Evolutionary conservation across 2,797 vertebrate species (phyloP), one percentile per base, ranked within the genome.

Genomic region (Sebastes trivittatus): DNA sequence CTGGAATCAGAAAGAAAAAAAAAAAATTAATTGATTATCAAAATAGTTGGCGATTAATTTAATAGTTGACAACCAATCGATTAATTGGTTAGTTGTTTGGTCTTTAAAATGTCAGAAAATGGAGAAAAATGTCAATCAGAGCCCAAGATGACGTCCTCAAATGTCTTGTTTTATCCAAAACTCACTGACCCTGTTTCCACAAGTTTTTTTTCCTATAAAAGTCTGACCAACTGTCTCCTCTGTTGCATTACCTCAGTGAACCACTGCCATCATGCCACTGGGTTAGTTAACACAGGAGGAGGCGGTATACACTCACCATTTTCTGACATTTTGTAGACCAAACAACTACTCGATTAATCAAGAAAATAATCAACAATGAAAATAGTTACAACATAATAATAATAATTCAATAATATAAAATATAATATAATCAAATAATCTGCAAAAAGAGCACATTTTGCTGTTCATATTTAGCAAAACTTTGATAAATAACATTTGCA

Each of bases 241-340:
- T 64, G 38, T 65, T 38, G 56, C 64, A 9, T 25, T 52, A 61
- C 63, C 58, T n/a, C 65, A 18, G 42, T 9, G 74, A 68, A 16
- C 58, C 61, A 3, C 65, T 59, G 80, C 73, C 81, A 38, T 14
- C 36, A 60, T 65, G 55, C 64, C 75, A 49, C 64, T 16, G 56
- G 54, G 46, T 8, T 82, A 72, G 56, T 67, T 20, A 54, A 7
- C 20, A 25, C 6, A 29, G 59, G 76, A 89, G 85, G 84, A 71
- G 91, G 79, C 8, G 82, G 9, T 38, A 14, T 16, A 9, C 32
- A 27, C 81, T 64, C 71, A 46, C 36, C 38, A 46, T 46, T 42
- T 16, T 18, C 42, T 46, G 42, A 46, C 42, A 18, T 42, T 42
- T 46, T 18, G 14, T 46, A 18, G 42, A 46, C 42, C 42, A 46